Evolutionary conservation across 2,888 invertebrate species (phyloP).

Genomic region (Pyrgus malvae): DNA sequence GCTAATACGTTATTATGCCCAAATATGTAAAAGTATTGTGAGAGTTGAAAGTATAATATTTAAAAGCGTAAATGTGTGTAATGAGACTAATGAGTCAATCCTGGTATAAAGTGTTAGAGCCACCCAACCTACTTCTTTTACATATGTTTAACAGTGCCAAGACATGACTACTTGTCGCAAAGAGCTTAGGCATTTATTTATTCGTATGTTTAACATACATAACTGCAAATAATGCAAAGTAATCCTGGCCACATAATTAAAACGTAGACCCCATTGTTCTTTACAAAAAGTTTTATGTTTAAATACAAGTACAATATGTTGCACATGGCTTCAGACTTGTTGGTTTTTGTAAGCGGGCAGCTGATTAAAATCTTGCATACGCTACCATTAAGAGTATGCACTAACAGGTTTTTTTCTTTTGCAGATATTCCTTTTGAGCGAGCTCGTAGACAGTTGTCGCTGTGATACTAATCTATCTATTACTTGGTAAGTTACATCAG

Average conservation of each 20-base stretch:
- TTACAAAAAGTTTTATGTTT: constrained; percentile 13
- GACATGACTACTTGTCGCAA: too few species aligned
- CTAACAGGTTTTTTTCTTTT: constrained; percentile 12
- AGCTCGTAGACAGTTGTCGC: constrained; percentile 10
- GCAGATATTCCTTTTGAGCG: constrained; percentile 29
- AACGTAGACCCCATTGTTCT: constrained; percentile 18
- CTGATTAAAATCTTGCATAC: constrained; percentile 10
- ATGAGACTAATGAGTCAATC: too few species aligned
- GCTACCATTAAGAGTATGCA: neutral
- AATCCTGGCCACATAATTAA: constrained; percentile 13
- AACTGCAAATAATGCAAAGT: constrained; percentile 4
- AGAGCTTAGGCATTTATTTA: too few species aligned
- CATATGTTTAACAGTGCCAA: too few species aligned
- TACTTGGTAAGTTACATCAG: constrained; percentile 31
- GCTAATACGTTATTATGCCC: too few species aligned
- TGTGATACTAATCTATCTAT: constrained; percentile 33
- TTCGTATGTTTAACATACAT: neutral
- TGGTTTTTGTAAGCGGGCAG: constrained; percentile 3
- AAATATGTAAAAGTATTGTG: too few species aligned
- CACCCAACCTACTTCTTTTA: too few species aligned
- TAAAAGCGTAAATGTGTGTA: too few species aligned
- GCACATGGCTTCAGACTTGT: constrained; percentile 7
- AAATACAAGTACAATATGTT: constrained; percentile 7
- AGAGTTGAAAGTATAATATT: too few species aligned
- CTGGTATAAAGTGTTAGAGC: too few species aligned